phyloP scores from a whole-genome alignment of 2,888 invertebrate genomes.

The Leptothorax acervorum region DNA sequence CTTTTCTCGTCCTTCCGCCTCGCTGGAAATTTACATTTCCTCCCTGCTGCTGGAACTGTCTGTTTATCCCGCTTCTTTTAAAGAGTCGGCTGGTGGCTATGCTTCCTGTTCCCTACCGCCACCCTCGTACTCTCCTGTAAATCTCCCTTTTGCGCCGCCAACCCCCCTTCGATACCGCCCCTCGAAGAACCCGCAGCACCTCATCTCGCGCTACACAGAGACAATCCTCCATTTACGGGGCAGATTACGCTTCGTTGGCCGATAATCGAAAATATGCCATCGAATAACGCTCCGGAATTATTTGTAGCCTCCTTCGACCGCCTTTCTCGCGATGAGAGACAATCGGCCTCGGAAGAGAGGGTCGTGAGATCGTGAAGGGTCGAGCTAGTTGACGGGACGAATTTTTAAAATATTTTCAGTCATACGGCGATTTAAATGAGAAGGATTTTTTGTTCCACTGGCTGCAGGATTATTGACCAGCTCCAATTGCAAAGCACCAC shows the following conservation, averaged over 20 bases:
- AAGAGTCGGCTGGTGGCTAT: slow-evolving; percentile 82
- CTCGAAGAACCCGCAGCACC: slow-evolving; percentile 71
- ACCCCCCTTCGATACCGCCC: slow-evolving; percentile 54
- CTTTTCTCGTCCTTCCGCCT: slow-evolving; percentile 84
- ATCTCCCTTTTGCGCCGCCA: slow-evolving; percentile 53
- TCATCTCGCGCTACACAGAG: slow-evolving; percentile 79
- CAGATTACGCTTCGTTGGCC: slow-evolving; percentile 84
- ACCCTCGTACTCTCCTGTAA: slow-evolving; percentile 53
- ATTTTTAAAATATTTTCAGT: slow-evolving; percentile 39
- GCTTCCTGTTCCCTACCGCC: slow-evolving; percentile 68
- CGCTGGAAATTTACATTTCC: slow-evolving; percentile 85
- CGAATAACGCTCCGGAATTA: slow-evolving; percentile 83
- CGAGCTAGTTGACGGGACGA: slow-evolving; percentile 27
- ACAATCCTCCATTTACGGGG: slow-evolving; percentile 83
- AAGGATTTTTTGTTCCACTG: neutral
- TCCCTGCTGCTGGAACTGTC: slow-evolving; percentile 83
- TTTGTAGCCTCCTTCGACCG: slow-evolving; percentile 72
- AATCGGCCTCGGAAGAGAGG: slow-evolving; percentile 68
- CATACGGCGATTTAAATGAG: neutral
- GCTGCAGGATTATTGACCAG: neutral
- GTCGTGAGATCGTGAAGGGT: slow-evolving; percentile 67
- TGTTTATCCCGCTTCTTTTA: slow-evolving; percentile 86
- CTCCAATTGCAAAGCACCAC: neutral
- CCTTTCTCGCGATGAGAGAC: slow-evolving; percentile 65
- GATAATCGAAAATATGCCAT: slow-evolving; percentile 85